Base-by-base conservation (phyloP, 2,113 vertebrate species). In the Catharus minimus region DNA sequence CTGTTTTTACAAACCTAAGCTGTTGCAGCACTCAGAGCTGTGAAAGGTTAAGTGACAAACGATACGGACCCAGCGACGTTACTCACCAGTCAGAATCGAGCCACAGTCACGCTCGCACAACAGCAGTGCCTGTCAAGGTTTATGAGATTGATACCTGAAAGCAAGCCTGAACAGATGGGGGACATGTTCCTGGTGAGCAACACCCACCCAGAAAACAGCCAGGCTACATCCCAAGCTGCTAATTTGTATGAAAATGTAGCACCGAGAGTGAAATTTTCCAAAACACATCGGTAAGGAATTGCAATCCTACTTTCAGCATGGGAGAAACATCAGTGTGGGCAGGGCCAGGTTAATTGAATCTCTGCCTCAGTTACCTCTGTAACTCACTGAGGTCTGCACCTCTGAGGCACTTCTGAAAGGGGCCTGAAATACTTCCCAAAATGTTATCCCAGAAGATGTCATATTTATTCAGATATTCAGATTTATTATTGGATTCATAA, bases 21-120 rank as follows among this genome's bases (percentile, higher is more conserved):
- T 67, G 93, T 38, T 38, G 77, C 46, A 94, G 75, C 84, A 88
- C 32, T 84, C 3, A 7, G 46, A 73, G 67, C 5, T 95, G 88
- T 64, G 73, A 95, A 95, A 95, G 93, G 90, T 95, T 97, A 94
- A 96, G 93, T 95, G 92, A 96, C 87, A 96, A 93, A 95, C 0
- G 55, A 80, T 56, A 80, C 8, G 55, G 87, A 90, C 90, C 73
- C 89, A 86, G 93, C 1, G 12, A 83, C 50, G 73, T 96, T 98
- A 97, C 96, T 97, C 96, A 97, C 87, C 96, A 93, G 91, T 85
- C 65, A 95, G 91, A 96, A 95, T 71, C 81, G 69, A 97, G 91
- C 78, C 74, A 92, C 80, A 94, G 93, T 87, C 80, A 90, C 13
- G 60, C 91, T 89, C 49, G 32, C 52, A 32, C 44, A 95, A 86